Percentiles rank a stretch among this genome's conserved stretches.
Evolutionary conservation across 1,140 invertebrate genomes (phyloP).

Genomic region (Andricus grossulariae): DNA sequence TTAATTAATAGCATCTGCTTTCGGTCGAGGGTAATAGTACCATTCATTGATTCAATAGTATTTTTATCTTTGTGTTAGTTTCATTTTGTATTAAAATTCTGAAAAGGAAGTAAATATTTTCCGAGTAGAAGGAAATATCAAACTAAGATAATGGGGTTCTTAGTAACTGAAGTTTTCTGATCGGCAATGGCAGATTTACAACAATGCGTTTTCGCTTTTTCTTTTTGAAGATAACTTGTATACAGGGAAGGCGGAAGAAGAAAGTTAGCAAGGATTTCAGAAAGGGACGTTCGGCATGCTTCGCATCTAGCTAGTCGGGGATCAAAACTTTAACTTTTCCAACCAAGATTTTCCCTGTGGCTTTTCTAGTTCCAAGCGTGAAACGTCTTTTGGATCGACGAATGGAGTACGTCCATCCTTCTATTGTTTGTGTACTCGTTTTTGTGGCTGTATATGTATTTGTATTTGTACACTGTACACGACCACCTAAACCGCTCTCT

Average conservation of each 20-base stretch:
- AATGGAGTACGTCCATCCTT: constrained; percentile 2
- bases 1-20: too few relatives aligned
- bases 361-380: constrained; percentile 8
- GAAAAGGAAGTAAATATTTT: background rate
- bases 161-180: constrained; percentile 20
- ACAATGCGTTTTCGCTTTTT: constrained; percentile 1
- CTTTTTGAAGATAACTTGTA: background rate
- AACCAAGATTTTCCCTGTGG: constrained; percentile 33
- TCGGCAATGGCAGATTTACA: constrained; percentile 18
- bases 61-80: too few relatives aligned
- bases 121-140: background rate
- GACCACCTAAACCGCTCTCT: background rate
- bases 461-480: background rate
- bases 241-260: background rate
- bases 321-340: constrained; percentile 38
- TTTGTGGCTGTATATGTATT: too few relatives aligned
- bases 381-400: constrained; percentile 8
- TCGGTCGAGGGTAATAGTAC: too few relatives aligned
- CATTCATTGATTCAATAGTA: too few relatives aligned
- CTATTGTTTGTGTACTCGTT: constrained; percentile 14
- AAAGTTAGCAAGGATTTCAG: constrained; percentile 19
- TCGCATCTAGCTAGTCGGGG: constrained; percentile 14
- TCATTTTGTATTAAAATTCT: too few relatives aligned
- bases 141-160: background rate
- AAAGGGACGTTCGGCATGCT: constrained; percentile 20